Conservation (phyloP, 1,140 invertebrate genomes). For the Bathynomus jamesi region DNA sequence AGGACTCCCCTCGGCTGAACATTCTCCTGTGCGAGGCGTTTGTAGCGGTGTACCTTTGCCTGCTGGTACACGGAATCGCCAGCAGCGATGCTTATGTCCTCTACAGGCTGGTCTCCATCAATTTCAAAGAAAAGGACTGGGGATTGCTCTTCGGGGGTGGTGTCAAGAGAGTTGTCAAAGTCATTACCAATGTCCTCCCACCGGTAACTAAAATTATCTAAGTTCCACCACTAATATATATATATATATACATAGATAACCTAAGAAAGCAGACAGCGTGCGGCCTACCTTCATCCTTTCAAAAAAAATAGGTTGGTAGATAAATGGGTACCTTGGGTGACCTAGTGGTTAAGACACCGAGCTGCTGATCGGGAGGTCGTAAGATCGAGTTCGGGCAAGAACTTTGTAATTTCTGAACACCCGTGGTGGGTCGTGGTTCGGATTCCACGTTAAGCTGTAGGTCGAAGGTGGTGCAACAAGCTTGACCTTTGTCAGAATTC, state of each 20-base stretch:
- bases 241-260: background rate
- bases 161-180: conserved; percentile 76
- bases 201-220: background rate
- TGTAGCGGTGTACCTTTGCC: conserved; percentile 80
- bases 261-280: too few species aligned
- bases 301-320: too few species aligned
- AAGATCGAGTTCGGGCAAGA: too few species aligned
- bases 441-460: too few species aligned
- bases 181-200: conserved; percentile 47
- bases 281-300: too few species aligned
- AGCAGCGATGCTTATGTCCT: conserved; percentile 68
- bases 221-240: background rate
- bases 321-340: too few species aligned
- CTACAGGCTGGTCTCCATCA: conserved; percentile 65
- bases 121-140: conserved; percentile 73
- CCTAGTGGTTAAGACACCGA: too few species aligned
- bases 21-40: conserved; percentile 88
- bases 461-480: too few species aligned
- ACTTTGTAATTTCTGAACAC: too few species aligned
- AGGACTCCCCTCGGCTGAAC: conserved; percentile 86
- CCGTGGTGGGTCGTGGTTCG: too few species aligned
- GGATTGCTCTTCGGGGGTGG: conserved; percentile 87
- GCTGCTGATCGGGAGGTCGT: too few species aligned
- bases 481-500: too few species aligned
- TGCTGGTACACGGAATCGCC: conserved; percentile 86